These are phyloP conservation scores for Yoshiicerus persimilis DNA, from an alignment of 1,140 invertebrate species.

Conservation along the genomic window DNA sequence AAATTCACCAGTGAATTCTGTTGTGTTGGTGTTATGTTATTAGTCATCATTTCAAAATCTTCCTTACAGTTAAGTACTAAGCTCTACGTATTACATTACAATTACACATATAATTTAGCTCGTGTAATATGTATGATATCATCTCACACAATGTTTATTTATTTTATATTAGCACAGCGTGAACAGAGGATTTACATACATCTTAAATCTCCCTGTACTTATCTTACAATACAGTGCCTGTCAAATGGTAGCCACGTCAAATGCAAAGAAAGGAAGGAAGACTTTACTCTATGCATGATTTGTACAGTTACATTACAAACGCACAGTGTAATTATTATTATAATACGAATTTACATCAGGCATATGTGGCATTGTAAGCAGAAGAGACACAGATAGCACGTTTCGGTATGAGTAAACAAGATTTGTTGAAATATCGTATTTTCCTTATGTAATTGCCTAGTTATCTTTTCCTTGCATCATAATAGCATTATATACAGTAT, in stretches of 20 bases:
- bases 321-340: not conserved
- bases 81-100: not conserved
- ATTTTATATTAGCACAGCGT: conserved; percentile 33
- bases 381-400: not conserved
- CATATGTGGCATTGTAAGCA: not conserved
- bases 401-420: not conserved
- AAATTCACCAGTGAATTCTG: not conserved
- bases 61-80: not conserved
- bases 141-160: not conserved
- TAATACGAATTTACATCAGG: not conserved
- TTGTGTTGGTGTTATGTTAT: not conserved
- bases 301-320: not conserved
- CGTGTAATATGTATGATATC: not conserved
- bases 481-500: not conserved
- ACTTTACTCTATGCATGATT: not conserved
- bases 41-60: not conserved
- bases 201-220: conserved; percentile 11
- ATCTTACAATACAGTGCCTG: conserved; percentile 16
- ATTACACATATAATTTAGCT: not conserved
- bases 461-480: not conserved
- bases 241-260: conserved; percentile 5
- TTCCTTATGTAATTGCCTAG: not conserved
- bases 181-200: conserved; percentile 40
- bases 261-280: conserved; percentile 9
- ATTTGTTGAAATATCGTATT: not conserved